phyloP scores from a whole-genome alignment of 1,140 invertebrate species.

The Lordiphosa clarofinis region DNA sequence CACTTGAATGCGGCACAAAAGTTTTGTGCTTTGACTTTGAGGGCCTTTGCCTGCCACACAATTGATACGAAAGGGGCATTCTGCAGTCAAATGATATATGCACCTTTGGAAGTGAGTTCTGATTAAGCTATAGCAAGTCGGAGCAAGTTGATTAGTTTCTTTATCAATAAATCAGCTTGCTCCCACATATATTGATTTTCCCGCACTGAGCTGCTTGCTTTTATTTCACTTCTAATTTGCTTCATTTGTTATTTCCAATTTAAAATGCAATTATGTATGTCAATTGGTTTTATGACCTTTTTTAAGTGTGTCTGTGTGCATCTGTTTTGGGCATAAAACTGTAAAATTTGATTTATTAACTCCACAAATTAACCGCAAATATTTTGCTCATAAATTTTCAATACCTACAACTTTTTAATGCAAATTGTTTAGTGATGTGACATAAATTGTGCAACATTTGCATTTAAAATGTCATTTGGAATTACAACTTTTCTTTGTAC shows the following conservation, averaged over 20 bases:
- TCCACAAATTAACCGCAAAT: slow-evolving; percentile 54
- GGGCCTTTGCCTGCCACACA: slow-evolving; percentile 59
- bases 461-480: slow-evolving; percentile 43
- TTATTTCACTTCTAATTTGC: slow-evolving; percentile 4
- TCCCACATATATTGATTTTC: no score
- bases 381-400: slow-evolving; percentile 20
- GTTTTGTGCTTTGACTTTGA: slow-evolving; percentile 51
- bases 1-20: slow-evolving; percentile 47
- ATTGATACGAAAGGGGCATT: slow-evolving; percentile 29
- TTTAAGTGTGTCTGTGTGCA: no score
- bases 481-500: slow-evolving; percentile 51
- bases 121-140: no score
- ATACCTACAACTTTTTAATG: slow-evolving; percentile 13
- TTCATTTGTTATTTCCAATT: slow-evolving; percentile 12
- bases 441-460: slow-evolving; percentile 56
- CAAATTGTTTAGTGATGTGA: slow-evolving; percentile 35
- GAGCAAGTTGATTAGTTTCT: no score
- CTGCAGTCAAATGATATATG: slow-evolving; percentile 25
- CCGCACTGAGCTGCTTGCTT: no score
- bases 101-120: slow-evolving; percentile 10
- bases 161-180: no score
- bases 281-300: slow-evolving; percentile 40
- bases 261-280: slow-evolving; percentile 45
- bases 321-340: slow-evolving; percentile 17
- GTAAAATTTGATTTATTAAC: slow-evolving; percentile 64